Percentiles rank a stretch among this genome's conserved stretches.
Evolutionary conservation across 2,113 vertebrate species (phyloP).

Genomic region (Oreochromis aureus): DNA sequence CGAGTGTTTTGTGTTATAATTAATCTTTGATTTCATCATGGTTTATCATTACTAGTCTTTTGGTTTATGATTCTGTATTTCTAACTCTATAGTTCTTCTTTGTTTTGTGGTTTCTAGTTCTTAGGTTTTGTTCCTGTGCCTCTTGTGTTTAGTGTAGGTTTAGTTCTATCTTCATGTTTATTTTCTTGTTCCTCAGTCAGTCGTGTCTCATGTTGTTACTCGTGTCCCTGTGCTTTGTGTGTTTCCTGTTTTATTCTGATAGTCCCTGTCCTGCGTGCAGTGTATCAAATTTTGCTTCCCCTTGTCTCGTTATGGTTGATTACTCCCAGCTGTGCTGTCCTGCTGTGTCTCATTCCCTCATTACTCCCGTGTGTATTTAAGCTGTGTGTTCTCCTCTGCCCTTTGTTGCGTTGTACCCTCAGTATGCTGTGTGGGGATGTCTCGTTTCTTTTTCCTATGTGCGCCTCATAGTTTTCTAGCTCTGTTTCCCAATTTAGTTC

Average conservation of each 20-base stretch:
- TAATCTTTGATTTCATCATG: neutral
- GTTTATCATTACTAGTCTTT: neutral
- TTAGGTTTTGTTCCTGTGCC: neutral
- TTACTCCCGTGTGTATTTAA: neutral
- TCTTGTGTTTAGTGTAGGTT: neutral
- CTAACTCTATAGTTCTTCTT: neutral
- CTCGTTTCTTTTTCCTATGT: neutral
- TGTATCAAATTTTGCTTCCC: neutral
- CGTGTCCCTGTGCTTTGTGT: neutral
- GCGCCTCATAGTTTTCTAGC: accelerated
- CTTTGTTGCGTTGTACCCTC: neutral
- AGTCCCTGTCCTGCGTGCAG: neutral
- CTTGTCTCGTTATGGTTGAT: neutral
- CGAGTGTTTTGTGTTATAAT: neutral
- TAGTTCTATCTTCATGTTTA: accelerated
- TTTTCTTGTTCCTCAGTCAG: neutral
- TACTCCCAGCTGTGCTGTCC: neutral
- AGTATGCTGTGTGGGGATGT: neutral
- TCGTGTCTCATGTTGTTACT: neutral
- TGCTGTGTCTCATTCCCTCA: neutral
- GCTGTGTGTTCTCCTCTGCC: accelerated
- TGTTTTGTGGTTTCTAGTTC: neutral
- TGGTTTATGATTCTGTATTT: neutral
- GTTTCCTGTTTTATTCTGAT: neutral
- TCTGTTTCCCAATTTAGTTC: neutral